Evolutionary conservation across 2,797 vertebrate species (phyloP), one percentile per base, ranked within the genome.

Genomic region (Coilia nasus): DNA sequence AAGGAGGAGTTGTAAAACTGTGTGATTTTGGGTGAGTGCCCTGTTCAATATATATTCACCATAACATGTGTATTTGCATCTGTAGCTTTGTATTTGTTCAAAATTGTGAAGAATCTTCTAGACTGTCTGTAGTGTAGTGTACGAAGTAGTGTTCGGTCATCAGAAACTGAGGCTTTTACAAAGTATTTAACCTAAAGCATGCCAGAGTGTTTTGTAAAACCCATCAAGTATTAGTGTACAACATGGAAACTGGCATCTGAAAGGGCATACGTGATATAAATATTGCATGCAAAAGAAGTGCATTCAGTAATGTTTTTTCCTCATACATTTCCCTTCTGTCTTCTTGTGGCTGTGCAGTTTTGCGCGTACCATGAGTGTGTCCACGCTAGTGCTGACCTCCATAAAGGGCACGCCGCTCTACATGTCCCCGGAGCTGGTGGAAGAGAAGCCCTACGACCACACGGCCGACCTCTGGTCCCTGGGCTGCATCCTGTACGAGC

Each of bases 351-450:
- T 3, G 46, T 57, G 0, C 87, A 99, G 98, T 67, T 99, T 99
- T 95, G 98, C 98, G 3, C 96, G 98, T 87, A 96, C 97, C 71
- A 99, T 99, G 97, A 99, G 98, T 71, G 96, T 97, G 87, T 97
- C 98, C 88, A 99, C 98, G 0, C 92, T 99, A 92, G 98, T 99
- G 89, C 93, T 99, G 93, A 99, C 98, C 0, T 99, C 98, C 82
- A 97, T 99, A 92, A 99, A 99, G 91, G 98, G 98, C 83, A 99
- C 98, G 0, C 98, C 98, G 0, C 95, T 99, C 80, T 99, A 99
- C 92, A 99, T 99, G 98, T 97, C 97, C 81, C 98, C 98, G 10
- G 98, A 99, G 92, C 93, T 99, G 91, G 97, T 99, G 89, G 96
- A 97, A 88, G 98, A 99, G 90, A 96, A 94, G 86, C 98, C 98